phyloP scores from a whole-genome alignment of 2,888 invertebrate species.

The Monopis laevigella region DNA sequence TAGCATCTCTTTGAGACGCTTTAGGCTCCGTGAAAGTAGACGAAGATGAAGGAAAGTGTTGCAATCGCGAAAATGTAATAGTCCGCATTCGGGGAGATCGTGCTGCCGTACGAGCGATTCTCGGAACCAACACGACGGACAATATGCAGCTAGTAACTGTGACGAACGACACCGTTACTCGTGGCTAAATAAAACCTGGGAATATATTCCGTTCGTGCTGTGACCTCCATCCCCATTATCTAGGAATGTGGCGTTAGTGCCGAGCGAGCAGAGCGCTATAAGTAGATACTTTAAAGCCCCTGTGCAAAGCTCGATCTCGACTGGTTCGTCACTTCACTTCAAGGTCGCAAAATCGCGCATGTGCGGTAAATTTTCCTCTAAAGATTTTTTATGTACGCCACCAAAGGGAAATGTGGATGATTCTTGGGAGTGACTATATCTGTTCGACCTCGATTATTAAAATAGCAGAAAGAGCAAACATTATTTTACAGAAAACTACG shows the following conservation, averaged over 20 bases:
- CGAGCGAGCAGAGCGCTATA: too few species aligned
- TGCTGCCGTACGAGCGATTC: neutral
- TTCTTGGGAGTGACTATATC: neutral
- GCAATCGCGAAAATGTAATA: too few species aligned
- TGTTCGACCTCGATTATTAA: constrained; percentile 2
- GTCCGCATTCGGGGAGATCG: too few species aligned
- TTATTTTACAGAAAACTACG: too few species aligned
- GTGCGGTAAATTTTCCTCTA: constrained; percentile 28
- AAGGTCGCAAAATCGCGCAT: constrained; percentile 53
- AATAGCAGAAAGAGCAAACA: too few species aligned
- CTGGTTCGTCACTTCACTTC: constrained; percentile 37
- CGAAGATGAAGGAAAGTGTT: too few species aligned
- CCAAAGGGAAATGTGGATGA: constrained; percentile 6
- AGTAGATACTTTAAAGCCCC: too few species aligned
- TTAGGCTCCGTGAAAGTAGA: too few species aligned
- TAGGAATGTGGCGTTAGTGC: neutral
- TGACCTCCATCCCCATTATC: constrained; percentile 1
- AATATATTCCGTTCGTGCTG: neutral
- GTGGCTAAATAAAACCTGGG: constrained; percentile 5
- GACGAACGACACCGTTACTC: constrained; percentile 10
- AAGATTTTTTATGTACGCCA: constrained; percentile 9
- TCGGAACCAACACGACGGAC: neutral
- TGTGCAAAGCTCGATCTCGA: constrained; percentile 8
- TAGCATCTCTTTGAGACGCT: too few species aligned
- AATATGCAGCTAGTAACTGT: constrained; percentile 5